A percentile compares a stretch with the other conserved stretches of the same genome.
phyloP scores from a whole-genome alignment of 2,113 vertebrate species.

The Pongo pygmaeus region DNA sequence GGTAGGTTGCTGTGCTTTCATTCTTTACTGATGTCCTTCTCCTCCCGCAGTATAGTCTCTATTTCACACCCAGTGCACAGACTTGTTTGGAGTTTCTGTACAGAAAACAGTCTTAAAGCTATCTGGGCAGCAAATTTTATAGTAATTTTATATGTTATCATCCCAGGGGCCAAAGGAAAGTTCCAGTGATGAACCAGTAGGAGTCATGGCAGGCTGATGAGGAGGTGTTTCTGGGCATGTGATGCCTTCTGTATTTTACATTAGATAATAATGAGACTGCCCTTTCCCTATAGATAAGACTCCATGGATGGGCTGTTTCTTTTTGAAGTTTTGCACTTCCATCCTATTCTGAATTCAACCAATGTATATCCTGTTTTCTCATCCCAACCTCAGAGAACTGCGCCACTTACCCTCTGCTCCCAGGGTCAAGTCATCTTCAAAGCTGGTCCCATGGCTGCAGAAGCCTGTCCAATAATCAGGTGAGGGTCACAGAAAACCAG shows the following conservation, averaged over 20 bases:
- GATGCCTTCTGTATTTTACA: background rate
- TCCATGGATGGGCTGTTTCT: background rate
- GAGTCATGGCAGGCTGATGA: background rate
- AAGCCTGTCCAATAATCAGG: slow-evolving; percentile 74
- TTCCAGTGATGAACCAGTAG: background rate
- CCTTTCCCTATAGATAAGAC: background rate
- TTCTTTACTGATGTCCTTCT: background rate
- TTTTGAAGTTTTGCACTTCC: background rate
- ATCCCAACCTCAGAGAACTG: background rate
- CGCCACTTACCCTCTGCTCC: slow-evolving; percentile 90
- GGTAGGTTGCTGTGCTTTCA: background rate
- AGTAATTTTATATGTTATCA: background rate
- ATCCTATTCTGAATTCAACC: background rate
- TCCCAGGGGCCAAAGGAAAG: background rate
- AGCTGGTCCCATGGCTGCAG: slow-evolving; percentile 79
- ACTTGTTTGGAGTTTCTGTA: background rate
- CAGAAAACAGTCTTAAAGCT: background rate
- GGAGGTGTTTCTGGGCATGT: background rate
- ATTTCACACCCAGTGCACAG: background rate
- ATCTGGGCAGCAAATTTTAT: background rate
- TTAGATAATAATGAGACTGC: background rate
- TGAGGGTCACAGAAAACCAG: background rate
- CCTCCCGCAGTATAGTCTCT: background rate
- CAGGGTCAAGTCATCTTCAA: slow-evolving; percentile 89
- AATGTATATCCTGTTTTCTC: background rate